Conservation (phyloP, 2,888 invertebrate genomes). For the Deilephila elpenor region DNA sequence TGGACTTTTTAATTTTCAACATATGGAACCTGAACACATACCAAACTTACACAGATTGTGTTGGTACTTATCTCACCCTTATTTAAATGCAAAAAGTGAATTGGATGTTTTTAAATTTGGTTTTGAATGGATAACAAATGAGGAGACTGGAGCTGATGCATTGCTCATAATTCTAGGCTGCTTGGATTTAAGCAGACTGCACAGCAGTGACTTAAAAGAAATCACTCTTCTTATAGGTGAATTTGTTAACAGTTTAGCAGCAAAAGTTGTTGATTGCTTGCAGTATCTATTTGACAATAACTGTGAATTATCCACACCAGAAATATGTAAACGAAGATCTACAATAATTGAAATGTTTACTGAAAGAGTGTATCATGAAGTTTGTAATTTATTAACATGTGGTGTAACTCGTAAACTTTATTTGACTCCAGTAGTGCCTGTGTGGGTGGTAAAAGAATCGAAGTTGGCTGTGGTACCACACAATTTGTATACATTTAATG, state of each 20-base stretch:
- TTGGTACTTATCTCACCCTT: conserved; percentile 77
- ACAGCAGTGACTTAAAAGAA: conserved; percentile 51
- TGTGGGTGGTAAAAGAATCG: conserved; percentile 56
- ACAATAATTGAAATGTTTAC: conserved; percentile 58
- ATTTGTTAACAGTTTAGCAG: conserved; percentile 59
- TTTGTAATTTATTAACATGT: conserved; percentile 54
- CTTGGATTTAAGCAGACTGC: conserved; percentile 63
- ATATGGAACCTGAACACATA: conserved; percentile 63
- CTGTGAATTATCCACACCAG: conserved; percentile 43
- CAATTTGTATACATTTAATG: conserved; percentile 59
- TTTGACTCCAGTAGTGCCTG: conserved; percentile 59
- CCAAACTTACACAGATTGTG: conserved; percentile 62
- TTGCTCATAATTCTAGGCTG: conserved; percentile 67
- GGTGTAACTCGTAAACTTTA: conserved; percentile 55
- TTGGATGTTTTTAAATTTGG: conserved; percentile 72
- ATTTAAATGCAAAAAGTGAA: conserved; percentile 63
- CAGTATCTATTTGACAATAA: conserved; percentile 46
- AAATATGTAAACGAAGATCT: conserved; percentile 47
- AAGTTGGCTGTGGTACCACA: conserved; percentile 57
- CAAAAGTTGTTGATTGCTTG: conserved; percentile 64
- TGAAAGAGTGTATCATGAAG: conserved; percentile 66
- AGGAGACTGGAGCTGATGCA: conserved; percentile 63
- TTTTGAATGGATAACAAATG: conserved; percentile 61
- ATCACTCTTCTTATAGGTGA: conserved; percentile 53
- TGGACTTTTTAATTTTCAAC: conserved; percentile 66